Evolutionary conservation across 2,113 vertebrate species (phyloP).

Genomic region (Sylvia atricapilla): DNA sequence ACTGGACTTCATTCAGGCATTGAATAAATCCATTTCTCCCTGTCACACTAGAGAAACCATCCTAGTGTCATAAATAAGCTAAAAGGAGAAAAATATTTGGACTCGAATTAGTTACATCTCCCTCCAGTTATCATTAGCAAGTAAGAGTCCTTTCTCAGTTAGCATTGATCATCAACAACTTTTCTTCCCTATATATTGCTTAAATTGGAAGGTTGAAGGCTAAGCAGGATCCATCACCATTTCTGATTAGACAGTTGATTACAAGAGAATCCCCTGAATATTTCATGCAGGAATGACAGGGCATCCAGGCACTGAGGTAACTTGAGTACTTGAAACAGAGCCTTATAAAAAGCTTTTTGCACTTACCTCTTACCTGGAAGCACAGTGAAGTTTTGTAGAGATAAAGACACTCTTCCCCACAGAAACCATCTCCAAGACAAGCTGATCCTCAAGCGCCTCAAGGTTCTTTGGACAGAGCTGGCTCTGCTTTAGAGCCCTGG

Average conservation of each 20-base stretch:
- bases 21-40: not conserved
- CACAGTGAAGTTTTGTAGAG: not conserved
- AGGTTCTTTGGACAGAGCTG: not conserved
- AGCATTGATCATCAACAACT: not conserved
- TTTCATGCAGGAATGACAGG: conserved; percentile 58
- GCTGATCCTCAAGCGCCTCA: not conserved
- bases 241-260: conserved; percentile 52
- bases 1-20: not conserved
- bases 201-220: not conserved
- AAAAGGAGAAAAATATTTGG: not conserved
- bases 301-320: conserved; percentile 47
- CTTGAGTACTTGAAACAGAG: conserved; percentile 32
- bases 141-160: not conserved
- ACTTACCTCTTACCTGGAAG: conserved; percentile 21
- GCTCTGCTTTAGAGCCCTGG: not conserved
- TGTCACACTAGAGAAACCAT: not conserved
- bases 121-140: not conserved
- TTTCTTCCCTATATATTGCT: not conserved
- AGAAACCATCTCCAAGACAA: not conserved
- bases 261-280: conserved; percentile 70
- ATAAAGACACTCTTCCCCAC: not conserved
- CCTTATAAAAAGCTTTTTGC: conserved; percentile 18
- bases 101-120: not conserved
- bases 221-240: not conserved
- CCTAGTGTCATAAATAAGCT: not conserved